Evolutionary conservation across 2,113 vertebrate genomes (phyloP), one percentile per base, ranked within the genome.

Genomic region (Rhinoptilus africanus): DNA sequence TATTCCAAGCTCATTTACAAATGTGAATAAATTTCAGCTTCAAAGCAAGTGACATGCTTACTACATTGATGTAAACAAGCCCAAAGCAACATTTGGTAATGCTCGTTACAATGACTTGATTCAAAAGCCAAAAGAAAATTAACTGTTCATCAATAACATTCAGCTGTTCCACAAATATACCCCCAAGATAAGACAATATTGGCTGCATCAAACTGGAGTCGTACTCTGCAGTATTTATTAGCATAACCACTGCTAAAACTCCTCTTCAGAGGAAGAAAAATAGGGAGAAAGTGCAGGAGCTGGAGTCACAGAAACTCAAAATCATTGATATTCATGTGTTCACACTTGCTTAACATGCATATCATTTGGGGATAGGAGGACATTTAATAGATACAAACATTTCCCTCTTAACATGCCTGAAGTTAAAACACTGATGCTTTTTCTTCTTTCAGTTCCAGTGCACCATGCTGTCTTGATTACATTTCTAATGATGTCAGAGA

Each of bases 81-180:
- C 64, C 59, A 91, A 57, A 95, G 71, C 78, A 89, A 81, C 43
- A 81, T 94, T 92, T 87, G 89, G 54, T 59, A 94, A 83, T 60
- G 50, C 57, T 81, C 83, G 62, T 92, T 86, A 92, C 39, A 76
- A 66, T 50, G 56, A 89, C 67, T 68, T 91, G 69, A 69, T 81
- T 93, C 50, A 85, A 91, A 81, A 91, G 87, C 79, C 89, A 92
- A 79, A 85, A 75, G n/a, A 95, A 94, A 96, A 95, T 83, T 80
- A 94, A 41, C 59, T 91, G 63, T 43, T 85, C 45, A 94, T 85
- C 72, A 89, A 88, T 79, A 83, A 63, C 45, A 77, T 54, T 89
- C 72, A 90, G 87, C 50, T 75, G 60, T 63, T 91, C 54, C 32
- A 66, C 51, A 80, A 89, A 87, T 56, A 56, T 10, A 78, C 48